Conservation (phyloP, 2,888 invertebrate species). For the Lepidocyrtinus sp. region DNA sequence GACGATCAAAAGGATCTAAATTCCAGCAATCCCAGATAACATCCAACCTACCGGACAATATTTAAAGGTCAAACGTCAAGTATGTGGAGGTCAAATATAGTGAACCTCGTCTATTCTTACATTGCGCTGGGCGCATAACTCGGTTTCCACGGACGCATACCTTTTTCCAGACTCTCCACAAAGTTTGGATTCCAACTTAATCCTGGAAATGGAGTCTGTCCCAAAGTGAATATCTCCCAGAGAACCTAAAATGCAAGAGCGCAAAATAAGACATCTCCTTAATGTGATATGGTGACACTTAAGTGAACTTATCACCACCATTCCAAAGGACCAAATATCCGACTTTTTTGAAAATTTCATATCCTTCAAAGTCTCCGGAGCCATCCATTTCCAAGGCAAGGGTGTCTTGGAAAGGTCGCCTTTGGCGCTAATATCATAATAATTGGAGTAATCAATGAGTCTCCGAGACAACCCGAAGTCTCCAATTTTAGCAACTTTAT, state of each 20-base stretch:
- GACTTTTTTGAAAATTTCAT: slow-evolving; percentile 60
- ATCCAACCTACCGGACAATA: slow-evolving; percentile 44
- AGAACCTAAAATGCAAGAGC: too few species aligned
- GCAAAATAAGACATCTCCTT: too few species aligned
- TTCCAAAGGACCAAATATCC: slow-evolving; percentile 58
- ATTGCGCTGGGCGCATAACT: slow-evolving; percentile 38
- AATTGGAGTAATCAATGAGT: slow-evolving; percentile 56
- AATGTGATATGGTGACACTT: too few species aligned
- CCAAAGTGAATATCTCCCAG: slow-evolving; percentile 58
- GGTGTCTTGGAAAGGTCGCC: slow-evolving; percentile 4
- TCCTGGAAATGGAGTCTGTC: slow-evolving; percentile 60
- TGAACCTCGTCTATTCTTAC: too few species aligned
- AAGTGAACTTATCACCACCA: slow-evolving; percentile 20
- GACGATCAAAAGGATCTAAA: slow-evolving; percentile 50
- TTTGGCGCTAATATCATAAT: slow-evolving; percentile 46
- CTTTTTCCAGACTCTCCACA: slow-evolving; percentile 49
- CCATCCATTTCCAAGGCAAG: slow-evolving; percentile 55
- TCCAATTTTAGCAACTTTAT: slow-evolving; percentile 58
- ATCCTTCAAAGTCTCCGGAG: slow-evolving; percentile 55
- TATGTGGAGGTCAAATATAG: too few species aligned
- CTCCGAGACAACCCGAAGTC: slow-evolving; percentile 62
- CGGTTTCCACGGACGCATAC: slow-evolving; percentile 50
- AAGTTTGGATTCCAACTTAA: slow-evolving; percentile 52
- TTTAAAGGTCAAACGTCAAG: too few species aligned
- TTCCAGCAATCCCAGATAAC: slow-evolving; percentile 63